Percentiles rank a stretch among this genome's conserved stretches.
phyloP scores from a whole-genome alignment of 2,888 invertebrate species.

The Pemphredon lugubris region DNA sequence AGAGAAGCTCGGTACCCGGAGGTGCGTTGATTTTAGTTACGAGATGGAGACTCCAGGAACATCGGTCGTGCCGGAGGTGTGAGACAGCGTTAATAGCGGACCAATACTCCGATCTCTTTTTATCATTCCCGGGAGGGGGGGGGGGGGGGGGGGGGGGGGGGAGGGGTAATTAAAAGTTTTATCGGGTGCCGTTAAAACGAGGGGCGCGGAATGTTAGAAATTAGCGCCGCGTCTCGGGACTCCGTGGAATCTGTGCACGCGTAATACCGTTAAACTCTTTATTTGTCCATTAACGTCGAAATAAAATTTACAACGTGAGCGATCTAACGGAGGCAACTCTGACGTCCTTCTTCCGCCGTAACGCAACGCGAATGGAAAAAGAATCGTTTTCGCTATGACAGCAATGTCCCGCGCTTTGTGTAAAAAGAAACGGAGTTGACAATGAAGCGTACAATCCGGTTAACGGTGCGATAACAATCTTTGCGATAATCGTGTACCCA shows the following conservation, averaged over 20 bases:
- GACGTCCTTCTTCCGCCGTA: too few relatives aligned
- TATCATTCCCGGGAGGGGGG: not conserved
- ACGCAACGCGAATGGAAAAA: too few relatives aligned
- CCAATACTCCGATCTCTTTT: not conserved
- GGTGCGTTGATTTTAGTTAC: constrained; percentile 38
- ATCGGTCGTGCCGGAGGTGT: constrained; percentile 13
- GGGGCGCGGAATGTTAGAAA: not conserved
- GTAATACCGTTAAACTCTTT: not conserved
- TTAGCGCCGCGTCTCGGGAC: not conserved
- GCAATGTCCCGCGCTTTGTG: too few relatives aligned
- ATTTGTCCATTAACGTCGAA: too few relatives aligned
- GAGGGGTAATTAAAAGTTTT: constrained; percentile 1
- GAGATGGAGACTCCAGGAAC: constrained; percentile 26
- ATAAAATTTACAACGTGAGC: too few relatives aligned
- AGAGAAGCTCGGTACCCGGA: not conserved
- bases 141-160: too few relatives aligned
- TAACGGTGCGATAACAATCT: too few relatives aligned
- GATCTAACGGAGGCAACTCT: too few relatives aligned
- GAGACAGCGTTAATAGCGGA: not conserved
- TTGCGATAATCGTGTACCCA: too few relatives aligned
- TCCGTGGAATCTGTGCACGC: not conserved
- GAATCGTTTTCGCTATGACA: too few relatives aligned
- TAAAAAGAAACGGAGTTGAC: too few relatives aligned
- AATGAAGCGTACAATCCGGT: too few relatives aligned
- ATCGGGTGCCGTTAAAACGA: not conserved